Evolutionary conservation across 2,113 vertebrate genomes (phyloP).

Genomic region (Jaculus jaculus): DNA sequence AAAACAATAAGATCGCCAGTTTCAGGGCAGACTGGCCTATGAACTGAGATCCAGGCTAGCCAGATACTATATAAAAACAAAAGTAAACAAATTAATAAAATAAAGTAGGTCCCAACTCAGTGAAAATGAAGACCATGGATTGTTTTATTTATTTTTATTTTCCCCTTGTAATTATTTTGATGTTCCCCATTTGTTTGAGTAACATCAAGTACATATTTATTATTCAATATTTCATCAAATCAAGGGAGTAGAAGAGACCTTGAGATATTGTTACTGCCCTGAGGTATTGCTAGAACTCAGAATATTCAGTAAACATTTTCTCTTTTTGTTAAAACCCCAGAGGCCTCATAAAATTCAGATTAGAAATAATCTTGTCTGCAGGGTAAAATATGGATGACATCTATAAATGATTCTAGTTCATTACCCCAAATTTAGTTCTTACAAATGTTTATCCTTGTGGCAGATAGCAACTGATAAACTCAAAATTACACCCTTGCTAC

Average conservation of each 20-base stretch:
- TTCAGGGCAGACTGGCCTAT: neutral
- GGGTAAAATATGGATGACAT: constrained; percentile 6
- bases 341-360: constrained; percentile 56
- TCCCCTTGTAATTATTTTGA: constrained; percentile 20
- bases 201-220: neutral
- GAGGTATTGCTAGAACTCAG: neutral
- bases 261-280: constrained; percentile 53
- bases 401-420: constrained; percentile 38
- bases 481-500: neutral
- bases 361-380: constrained; percentile 61
- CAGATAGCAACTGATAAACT: neutral
- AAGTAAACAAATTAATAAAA: neutral
- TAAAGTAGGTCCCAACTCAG: neutral
- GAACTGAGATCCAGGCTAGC: neutral
- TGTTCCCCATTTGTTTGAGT: constrained; percentile 19
- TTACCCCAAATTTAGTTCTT: neutral
- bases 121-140: neutral
- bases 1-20: neutral
- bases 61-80: neutral
- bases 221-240: constrained; percentile 58
- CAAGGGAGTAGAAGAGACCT: constrained; percentile 36
- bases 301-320: constrained; percentile 42
- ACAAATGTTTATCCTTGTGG: constrained; percentile 38
- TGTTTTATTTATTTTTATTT: neutral
- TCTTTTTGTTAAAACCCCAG: constrained; percentile 50